Evolutionary conservation across 2,797 vertebrate species (phyloP).

Genomic region (Natrix natrix): DNA sequence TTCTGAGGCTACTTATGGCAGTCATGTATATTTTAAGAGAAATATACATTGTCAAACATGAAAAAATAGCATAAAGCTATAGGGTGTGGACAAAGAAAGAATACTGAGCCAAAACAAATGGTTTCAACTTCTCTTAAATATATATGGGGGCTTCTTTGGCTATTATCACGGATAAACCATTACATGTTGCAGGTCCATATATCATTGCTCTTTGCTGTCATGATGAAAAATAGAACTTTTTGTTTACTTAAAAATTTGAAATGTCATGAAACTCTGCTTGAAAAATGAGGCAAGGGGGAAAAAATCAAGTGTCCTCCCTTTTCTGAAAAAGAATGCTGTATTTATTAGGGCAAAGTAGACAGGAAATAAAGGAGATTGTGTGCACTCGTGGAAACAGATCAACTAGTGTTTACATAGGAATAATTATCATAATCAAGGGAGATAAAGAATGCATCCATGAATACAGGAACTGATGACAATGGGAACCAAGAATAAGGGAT

Average conservation of each 20-base stretch:
- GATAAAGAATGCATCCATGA: slow-evolving; percentile 36
- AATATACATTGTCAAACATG: slow-evolving; percentile 33
- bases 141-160: slow-evolving; percentile 53
- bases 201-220: slow-evolving; percentile 66
- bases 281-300: slow-evolving; percentile 62
- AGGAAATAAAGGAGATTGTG: slow-evolving; percentile 43
- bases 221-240: slow-evolving; percentile 71
- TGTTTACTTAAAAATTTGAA: slow-evolving; percentile 74
- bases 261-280: slow-evolving; percentile 65
- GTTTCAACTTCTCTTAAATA: slow-evolving; percentile 54
- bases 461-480: slow-evolving; percentile 37
- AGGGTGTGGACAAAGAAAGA: slow-evolving; percentile 25
- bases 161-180: slow-evolving; percentile 65
- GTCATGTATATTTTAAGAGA: slow-evolving; percentile 35
- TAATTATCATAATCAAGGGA: slow-evolving; percentile 48
- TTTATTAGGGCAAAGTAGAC: slow-evolving; percentile 59
- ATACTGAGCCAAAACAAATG: slow-evolving; percentile 59
- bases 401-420: slow-evolving; percentile 44
- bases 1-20: not conserved
- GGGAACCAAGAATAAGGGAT: slow-evolving; percentile 35
- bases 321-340: slow-evolving; percentile 59
- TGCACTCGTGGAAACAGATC: slow-evolving; percentile 4
- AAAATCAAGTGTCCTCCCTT: slow-evolving; percentile 51
- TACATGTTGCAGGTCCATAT: slow-evolving; percentile 62
- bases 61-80: slow-evolving; percentile 40